Conservation (phyloP, 2,797 vertebrate species). For the Bucorvus abyssinicus region DNA sequence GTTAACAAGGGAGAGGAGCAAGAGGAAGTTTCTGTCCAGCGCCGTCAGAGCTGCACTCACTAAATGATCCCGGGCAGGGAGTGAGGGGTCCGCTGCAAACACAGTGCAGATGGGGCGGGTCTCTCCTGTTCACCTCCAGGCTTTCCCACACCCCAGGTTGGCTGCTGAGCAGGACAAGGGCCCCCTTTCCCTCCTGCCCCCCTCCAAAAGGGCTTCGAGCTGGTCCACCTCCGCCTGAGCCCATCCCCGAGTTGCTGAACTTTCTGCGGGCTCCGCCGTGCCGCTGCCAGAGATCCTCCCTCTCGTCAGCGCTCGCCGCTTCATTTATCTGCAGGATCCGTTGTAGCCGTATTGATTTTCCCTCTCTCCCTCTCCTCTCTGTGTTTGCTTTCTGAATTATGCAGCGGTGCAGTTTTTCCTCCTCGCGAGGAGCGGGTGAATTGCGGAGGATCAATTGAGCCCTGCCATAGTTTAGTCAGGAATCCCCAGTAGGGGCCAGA, state of each 20-base stretch:
- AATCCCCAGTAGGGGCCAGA: slow-evolving; percentile 69
- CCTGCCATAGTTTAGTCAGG: slow-evolving; percentile 74
- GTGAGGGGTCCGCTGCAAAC: neutral
- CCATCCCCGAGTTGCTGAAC: neutral
- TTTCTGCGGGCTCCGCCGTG: neutral
- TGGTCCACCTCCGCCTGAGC: neutral
- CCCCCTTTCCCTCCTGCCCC: neutral
- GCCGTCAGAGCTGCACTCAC: neutral
- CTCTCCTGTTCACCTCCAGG: neutral
- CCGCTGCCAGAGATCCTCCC: slow-evolving; percentile 32
- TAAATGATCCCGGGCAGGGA: neutral
- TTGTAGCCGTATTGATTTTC: slow-evolving; percentile 72
- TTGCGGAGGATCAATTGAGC: slow-evolving; percentile 74
- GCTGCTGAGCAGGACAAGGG: neutral
- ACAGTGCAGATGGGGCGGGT: too few relatives aligned
- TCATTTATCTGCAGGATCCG: slow-evolving; percentile 71
- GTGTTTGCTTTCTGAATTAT: slow-evolving; percentile 77
- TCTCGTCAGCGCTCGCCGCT: neutral
- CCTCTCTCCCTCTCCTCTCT: slow-evolving; percentile 35
- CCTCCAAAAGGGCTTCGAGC: neutral
- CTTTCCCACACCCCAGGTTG: neutral
- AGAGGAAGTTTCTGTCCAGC: neutral
- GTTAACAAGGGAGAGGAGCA: neutral
- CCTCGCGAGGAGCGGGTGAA: slow-evolving; percentile 43
- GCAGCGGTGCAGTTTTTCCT: slow-evolving; percentile 66